A percentile compares a stretch with the other conserved stretches of the same genome.
Evolutionary conservation across 2,797 vertebrate species (phyloP).

Genomic region (Phataginus tetradactyla): DNA sequence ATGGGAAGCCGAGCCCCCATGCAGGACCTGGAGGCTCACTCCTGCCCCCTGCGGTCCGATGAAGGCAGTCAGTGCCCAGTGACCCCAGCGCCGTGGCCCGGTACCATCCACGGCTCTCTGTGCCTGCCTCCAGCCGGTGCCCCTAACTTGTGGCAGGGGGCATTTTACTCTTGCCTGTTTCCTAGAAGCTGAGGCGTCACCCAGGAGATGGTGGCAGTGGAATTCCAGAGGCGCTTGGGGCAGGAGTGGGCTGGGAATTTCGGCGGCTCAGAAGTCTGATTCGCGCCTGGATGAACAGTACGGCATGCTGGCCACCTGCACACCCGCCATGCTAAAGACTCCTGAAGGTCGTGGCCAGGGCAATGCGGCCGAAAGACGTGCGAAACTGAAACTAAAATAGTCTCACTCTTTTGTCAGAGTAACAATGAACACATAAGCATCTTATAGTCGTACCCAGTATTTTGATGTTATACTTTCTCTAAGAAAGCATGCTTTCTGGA

Average conservation of each 20-base stretch:
- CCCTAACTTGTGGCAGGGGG: not conserved
- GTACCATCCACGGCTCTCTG: not conserved
- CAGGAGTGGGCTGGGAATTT: rapidly evolving
- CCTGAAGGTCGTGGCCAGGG: not conserved
- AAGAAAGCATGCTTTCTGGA: not conserved
- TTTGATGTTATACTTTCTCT: not conserved
- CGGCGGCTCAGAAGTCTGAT: not conserved
- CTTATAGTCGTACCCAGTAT: not conserved
- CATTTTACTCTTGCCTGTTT: not conserved
- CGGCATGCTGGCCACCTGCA: rapidly evolving
- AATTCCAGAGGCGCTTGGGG: too few relatives aligned
- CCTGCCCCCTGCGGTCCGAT: rapidly evolving
- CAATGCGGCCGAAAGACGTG: not conserved
- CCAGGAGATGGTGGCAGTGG: not conserved
- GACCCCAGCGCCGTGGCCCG: rapidly evolving
- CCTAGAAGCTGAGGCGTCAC: not conserved
- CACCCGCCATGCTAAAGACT: not conserved
- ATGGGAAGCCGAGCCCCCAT: rapidly evolving
- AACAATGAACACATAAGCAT: not conserved
- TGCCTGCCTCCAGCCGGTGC: not conserved
- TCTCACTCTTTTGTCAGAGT: not conserved
- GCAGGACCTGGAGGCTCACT: rapidly evolving
- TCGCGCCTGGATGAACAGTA: rapidly evolving
- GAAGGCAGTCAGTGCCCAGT: not conserved
- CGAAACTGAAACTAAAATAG: too few relatives aligned